Base-by-base conservation (phyloP, 2,113 vertebrate species). In the Blennius ocellaris region DNA sequence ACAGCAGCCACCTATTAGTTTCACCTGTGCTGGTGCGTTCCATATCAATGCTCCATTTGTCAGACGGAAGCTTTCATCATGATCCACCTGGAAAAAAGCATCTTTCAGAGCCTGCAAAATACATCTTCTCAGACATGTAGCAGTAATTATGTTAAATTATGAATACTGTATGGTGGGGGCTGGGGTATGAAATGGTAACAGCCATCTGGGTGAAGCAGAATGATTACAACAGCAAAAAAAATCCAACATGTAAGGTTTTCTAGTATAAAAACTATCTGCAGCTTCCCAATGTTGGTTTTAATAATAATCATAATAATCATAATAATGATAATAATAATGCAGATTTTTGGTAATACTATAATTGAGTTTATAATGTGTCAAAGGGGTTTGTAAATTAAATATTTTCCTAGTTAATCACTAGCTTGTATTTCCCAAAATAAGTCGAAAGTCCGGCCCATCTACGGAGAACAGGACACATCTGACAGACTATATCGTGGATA, bases 141-240 rank as follows among this genome's bases (percentile, higher is more conserved):
- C 48, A 17, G 38, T 30, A 10, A 67, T 73, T 54, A 49, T 61
- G 14, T 5, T 39, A 50, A 49, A 66, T 76, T 51, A 58, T 41
- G 39, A 43, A 54, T 43, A 16, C 50, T 48, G 12, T 38, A 21
- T 58, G 66, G 45, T 6, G 53, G n/a, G 16, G 50, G 37, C n/a
- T 43, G 40, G 57, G 52, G 61, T 60, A n/a, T 67, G 47, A 66
- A 71, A 67, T 43, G 21, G 47, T 49, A 67, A 63, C 40, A 73
- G 67, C 37, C 17, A 40, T 53, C 14, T 7, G 6, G 38, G 14
- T 8, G 21, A 0, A 5, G 40, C 14, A 30, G 17, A 39, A 11
- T 51, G 21, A 30, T 36, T 36, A 60, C 52, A 58, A 40, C 17
- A 47, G 40, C 6, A 36, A 51, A 50, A 37, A 15, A 50, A 48